phyloP scores from a whole-genome alignment of 2,113 vertebrate species.

The Diadophis punctatus region DNA sequence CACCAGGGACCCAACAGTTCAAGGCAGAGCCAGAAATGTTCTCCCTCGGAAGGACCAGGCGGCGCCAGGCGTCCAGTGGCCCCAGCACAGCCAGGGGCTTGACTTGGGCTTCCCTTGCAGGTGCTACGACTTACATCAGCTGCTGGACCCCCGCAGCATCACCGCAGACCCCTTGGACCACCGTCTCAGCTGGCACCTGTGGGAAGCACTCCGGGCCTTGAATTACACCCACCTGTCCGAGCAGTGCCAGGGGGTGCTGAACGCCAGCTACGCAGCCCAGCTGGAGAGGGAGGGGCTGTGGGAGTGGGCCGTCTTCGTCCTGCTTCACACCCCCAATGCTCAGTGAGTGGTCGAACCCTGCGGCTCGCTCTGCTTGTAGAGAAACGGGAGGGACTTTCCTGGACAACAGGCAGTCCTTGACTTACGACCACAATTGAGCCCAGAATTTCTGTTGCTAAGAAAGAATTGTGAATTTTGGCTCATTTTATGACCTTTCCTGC shows the following conservation, averaged over 20 bases:
- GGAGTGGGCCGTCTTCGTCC: conserved; percentile 88
- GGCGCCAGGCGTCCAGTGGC: accelerated
- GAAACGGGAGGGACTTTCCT: too few relatives aligned
- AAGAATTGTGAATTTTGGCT: not conserved
- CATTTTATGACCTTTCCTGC: not conserved
- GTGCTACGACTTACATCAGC: conserved; percentile 83
- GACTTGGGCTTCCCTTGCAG: conserved; percentile 54
- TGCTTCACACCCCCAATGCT: conserved; percentile 81
- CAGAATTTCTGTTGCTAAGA: too few relatives aligned
- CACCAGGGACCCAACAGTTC: too few relatives aligned
- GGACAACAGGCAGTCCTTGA: too few relatives aligned
- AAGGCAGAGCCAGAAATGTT: too few relatives aligned
- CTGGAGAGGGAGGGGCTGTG: conserved; percentile 88
- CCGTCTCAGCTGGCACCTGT: conserved; percentile 93
- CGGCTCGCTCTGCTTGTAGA: too few relatives aligned
- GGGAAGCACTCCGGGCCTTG: conserved; percentile 86
- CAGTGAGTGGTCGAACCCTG: conserved; percentile 60
- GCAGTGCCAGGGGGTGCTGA: conserved; percentile 79
- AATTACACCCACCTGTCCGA: conserved; percentile 82
- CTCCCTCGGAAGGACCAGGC: not conserved
- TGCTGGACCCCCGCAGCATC: conserved; percentile 86
- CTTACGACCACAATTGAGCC: not conserved
- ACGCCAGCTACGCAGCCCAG: conserved; percentile 86
- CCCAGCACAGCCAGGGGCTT: accelerated
- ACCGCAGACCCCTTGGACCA: conserved; percentile 85